phyloP scores from a whole-genome alignment of 2,888 invertebrate species.

The Rhopalosiphum nymphaeae region DNA sequence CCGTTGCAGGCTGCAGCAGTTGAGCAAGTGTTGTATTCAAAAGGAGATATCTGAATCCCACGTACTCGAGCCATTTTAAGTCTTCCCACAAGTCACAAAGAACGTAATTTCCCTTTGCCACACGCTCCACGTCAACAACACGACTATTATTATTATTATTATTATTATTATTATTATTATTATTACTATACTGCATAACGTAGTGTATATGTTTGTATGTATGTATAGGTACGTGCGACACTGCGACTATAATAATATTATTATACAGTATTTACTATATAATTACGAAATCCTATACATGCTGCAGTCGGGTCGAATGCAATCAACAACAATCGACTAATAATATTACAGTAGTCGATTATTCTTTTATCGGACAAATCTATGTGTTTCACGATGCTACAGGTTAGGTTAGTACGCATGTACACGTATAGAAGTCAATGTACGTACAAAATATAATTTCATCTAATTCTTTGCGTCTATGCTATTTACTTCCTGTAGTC shows the following conservation, averaged over 20 bases:
- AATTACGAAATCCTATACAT: background rate
- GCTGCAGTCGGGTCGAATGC: background rate
- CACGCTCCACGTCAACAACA: background rate
- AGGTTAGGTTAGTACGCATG: too few relatives aligned
- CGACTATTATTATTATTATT: background rate
- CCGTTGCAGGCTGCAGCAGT: background rate
- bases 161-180: background rate
- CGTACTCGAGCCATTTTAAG: conserved; percentile 9
- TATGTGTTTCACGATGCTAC: background rate
- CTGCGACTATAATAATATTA: background rate
- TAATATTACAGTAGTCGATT: background rate
- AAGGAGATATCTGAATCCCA: background rate
- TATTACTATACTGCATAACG: background rate
- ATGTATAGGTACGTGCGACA: background rate
- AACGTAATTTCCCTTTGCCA: background rate
- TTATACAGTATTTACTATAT: background rate
- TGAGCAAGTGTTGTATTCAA: conserved; percentile 6
- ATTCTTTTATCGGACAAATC: background rate
- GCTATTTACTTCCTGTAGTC: background rate
- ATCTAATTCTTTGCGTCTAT: background rate
- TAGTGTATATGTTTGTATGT: background rate
- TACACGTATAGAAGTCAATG: background rate
- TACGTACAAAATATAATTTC: background rate
- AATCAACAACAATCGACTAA: background rate
- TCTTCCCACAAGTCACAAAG: background rate